Evolutionary conservation across 2,888 invertebrate genomes (phyloP).

Genomic region (Andrena camellia): DNA sequence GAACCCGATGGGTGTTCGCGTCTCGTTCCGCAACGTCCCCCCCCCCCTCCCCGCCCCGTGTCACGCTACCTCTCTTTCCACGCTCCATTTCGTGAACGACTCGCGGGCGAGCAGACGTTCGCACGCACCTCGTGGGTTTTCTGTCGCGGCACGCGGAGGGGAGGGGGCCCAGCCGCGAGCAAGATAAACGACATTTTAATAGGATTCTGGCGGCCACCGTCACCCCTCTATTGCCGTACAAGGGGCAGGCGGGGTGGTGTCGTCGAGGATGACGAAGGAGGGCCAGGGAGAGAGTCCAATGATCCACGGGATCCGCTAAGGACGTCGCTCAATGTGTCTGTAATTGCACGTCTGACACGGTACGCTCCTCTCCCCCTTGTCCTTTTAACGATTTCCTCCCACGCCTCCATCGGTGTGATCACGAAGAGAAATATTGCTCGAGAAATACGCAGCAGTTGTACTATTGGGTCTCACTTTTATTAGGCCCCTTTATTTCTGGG

Average conservation of each 20-base stretch:
- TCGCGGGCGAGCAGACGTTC: conserved; percentile 10
- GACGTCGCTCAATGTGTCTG: conserved; percentile 74
- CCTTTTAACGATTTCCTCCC: conserved; percentile 20
- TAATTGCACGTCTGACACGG: conserved; percentile 73
- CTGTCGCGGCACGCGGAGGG: conserved; percentile 21
- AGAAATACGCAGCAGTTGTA: too few species aligned
- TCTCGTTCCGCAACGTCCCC: conserved; percentile 5
- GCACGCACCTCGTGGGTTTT: conserved; percentile 21
- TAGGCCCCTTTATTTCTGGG: too few species aligned
- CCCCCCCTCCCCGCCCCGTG: too few species aligned
- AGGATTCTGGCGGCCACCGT: conserved; percentile 48
- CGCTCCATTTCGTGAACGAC: conserved; percentile 36
- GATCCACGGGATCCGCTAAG: conserved; percentile 55
- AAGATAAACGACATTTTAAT: conserved; percentile 77
- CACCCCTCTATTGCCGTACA: conserved; percentile 18
- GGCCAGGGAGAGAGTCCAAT: conserved; percentile 28
- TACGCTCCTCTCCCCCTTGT: conserved; percentile 28
- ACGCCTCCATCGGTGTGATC: neutral
- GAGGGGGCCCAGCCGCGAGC: conserved; percentile 29
- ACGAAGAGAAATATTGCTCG: neutral
- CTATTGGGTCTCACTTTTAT: too few species aligned
- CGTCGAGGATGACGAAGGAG: conserved; percentile 7
- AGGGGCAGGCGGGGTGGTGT: conserved; percentile 15
- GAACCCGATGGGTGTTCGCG: conserved; percentile 1
- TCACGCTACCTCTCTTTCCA: conserved; percentile 23